A percentile compares a stretch with the other conserved stretches of the same genome.
Conservation (phyloP, 2,888 invertebrate species). For the Nephrotoma guestfalica region DNA sequence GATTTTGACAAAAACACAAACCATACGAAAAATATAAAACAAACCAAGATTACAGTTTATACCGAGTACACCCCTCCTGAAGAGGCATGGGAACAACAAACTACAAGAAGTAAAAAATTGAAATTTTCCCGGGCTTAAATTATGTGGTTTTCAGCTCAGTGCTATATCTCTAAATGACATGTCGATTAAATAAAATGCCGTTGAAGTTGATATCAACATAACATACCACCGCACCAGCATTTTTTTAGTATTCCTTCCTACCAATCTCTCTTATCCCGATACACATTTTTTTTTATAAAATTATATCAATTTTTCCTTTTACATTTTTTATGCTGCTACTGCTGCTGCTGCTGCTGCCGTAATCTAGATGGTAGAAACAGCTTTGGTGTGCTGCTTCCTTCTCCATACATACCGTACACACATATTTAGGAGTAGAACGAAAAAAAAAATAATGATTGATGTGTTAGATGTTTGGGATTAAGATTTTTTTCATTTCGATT, state of each 20-base stretch:
- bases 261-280: background rate
- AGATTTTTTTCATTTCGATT: background rate
- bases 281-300: background rate
- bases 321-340: background rate
- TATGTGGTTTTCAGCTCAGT: slow-evolving; percentile 1
- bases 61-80: background rate
- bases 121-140: background rate
- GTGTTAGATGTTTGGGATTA: background rate
- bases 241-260: background rate
- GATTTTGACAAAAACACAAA: background rate
- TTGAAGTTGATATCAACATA: background rate
- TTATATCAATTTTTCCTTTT: background rate
- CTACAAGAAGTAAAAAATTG: background rate
- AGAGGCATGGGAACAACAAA: background rate
- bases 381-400: background rate
- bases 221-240: background rate
- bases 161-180: slow-evolving; percentile 1
- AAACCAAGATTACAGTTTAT: background rate
- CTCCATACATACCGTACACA: background rate
- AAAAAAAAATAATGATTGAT: background rate
- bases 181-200: background rate
- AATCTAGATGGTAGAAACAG: background rate
- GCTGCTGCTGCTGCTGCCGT: background rate
- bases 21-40: background rate
- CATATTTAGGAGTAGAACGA: background rate